Base-by-base conservation (phyloP, 1,140 invertebrate genomes). In the Ylistrum balloti region DNA sequence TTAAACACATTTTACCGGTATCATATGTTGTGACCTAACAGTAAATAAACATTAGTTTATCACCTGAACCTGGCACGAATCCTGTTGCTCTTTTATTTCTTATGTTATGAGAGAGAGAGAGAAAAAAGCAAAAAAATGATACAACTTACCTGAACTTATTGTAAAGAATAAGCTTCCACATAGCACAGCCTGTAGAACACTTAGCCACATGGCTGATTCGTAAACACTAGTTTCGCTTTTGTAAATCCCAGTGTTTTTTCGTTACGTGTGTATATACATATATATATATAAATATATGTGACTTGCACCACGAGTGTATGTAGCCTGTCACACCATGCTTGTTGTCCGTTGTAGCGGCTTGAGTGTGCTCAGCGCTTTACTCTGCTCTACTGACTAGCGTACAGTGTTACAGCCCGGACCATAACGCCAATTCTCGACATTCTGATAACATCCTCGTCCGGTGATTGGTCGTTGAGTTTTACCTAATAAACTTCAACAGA, bases 401-500 rank as follows among this genome's bases (percentile, higher is more conserved):
- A 74, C 56, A 74, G 56, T 74, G 56, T 74, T 74, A 74, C 56
- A 74, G n/a, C 56, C 56, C 56, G 56, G 56, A 74, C 56, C 56
- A n/a, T 74, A 74, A 74, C 56, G 56, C 56, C 56, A 74, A 74
- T 74, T 74, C 56, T 74, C 56, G n/a, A 74, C 56, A 17, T 74
- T 74, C 56, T 74, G 56, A 74, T 74, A 74, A 74, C 56, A 74
- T 74, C 56, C 56, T 28, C 56, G 56, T 28, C 56, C 56, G 56
- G 56, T 74, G 56, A 74, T 74, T 74, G 56, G 56, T 74, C 56
- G 56, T 17, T 11, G 22, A 74, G 56, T 74, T 74, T 74, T 74
- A 74, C 56, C 56, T 74, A 74, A 74, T 74, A 74, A 74, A 74
- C 56, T 74, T 74, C 56, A 74, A 74, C 56, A 74, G 56, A n/a